A percentile compares a stretch with the other conserved stretches of the same genome.
phyloP scores from a whole-genome alignment of 2,797 vertebrate species.

The Sphaeramia orbicularis region DNA sequence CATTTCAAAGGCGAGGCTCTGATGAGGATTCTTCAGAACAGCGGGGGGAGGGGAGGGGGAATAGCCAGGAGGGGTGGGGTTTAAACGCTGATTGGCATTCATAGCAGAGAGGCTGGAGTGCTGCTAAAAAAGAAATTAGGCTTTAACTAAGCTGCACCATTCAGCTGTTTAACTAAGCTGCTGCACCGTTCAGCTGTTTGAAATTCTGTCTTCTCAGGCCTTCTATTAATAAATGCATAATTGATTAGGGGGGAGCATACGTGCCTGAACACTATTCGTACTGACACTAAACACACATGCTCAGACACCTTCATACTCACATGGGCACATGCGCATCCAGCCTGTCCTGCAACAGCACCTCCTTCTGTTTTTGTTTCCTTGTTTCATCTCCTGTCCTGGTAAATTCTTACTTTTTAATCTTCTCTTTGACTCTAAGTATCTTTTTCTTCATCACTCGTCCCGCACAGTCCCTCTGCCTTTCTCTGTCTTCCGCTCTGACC shows the following conservation, averaged over 20 bases:
- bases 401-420: conserved; percentile 52
- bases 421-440: conserved; percentile 34
- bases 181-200: conserved; percentile 83
- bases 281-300: conserved; percentile 64
- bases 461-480: conserved; percentile 45
- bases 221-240: conserved; percentile 87
- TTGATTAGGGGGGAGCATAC: conserved; percentile 80
- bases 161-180: conserved; percentile 86
- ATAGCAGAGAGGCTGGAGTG: conserved; percentile 80
- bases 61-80: conserved; percentile 78
- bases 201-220: conserved; percentile 85
- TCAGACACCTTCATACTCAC: conserved; percentile 36
- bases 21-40: conserved; percentile 85
- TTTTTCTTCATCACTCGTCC: conserved; percentile 48
- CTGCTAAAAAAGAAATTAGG: conserved; percentile 86
- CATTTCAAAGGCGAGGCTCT: conserved; percentile 83
- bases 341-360: conserved; percentile 35
- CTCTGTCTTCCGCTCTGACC: conserved; percentile 50
- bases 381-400: conserved; percentile 57
- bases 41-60: conserved; percentile 65
- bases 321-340: conserved; percentile 27
- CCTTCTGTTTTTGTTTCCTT: conserved; percentile 61
- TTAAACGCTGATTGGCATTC: conserved; percentile 85
- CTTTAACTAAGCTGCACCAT: conserved; percentile 86
- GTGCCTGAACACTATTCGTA: conserved; percentile 76